These are phyloP conservation scores for Lasius platythorax DNA, from an alignment of 2,888 invertebrate species.

Conservation along the genomic window DNA sequence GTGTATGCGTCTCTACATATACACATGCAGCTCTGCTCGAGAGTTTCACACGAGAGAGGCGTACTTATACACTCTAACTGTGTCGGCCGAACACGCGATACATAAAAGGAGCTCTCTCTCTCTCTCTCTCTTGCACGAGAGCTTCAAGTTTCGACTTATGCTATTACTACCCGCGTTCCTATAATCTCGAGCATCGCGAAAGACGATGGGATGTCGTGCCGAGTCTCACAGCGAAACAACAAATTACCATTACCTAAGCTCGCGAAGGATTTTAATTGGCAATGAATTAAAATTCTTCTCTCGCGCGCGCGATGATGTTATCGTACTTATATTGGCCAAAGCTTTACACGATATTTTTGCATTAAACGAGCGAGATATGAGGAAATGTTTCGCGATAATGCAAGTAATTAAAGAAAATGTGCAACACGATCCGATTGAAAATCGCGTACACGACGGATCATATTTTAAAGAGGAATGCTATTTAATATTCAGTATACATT, in stretches of 20 bases:
- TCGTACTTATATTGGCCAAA: not conserved
- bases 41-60: conserved; percentile 47
- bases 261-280: conserved; percentile 44
- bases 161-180: not conserved
- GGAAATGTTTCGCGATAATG: conserved; percentile 3
- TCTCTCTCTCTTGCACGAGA: conserved; percentile 34
- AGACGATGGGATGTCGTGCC: conserved; percentile 29
- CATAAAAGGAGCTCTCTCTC: conserved; percentile 6
- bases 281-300: conserved; percentile 37
- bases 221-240: conserved; percentile 32
- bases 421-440: not conserved
- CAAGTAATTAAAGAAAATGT: not conserved
- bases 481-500: not conserved
- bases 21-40: conserved; percentile 39
- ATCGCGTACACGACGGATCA: not conserved
- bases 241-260: conserved; percentile 31
- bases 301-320: not conserved
- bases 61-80: conserved; percentile 26
- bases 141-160: conserved; percentile 44
- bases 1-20: not conserved
- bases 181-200: conserved; percentile 36
- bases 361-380: not conserved
- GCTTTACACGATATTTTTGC: conserved; percentile 43
- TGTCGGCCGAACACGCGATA: conserved; percentile 66
- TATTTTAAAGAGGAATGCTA: not conserved